Base-by-base conservation (phyloP, 2,797 vertebrate species). In the Nyctalus aviator region DNA sequence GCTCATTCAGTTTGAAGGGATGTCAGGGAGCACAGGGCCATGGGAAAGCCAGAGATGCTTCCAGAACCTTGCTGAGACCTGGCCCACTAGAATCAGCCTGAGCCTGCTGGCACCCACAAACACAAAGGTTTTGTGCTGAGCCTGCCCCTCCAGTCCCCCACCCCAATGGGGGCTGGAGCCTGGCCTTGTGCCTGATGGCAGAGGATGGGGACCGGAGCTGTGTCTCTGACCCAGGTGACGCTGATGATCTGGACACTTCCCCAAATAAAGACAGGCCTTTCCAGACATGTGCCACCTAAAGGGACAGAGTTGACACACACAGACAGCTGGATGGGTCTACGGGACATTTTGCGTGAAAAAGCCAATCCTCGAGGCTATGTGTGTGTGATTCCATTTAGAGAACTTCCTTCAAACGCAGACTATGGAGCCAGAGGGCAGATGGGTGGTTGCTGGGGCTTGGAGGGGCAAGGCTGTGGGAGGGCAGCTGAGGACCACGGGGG, bases 381-480 rank as follows among this genome's bases (percentile, higher is more conserved):
- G 17, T 5, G 0, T n/a, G 8, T 0, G 20, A 13, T 6, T 53
- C 79, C 48, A 15, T 55, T 4, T 6, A 66, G 21, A 27, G 12
- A 27, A 14, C 21, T 5, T 44, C 46, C 46, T 66, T 5, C 21
- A 64, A 75, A 21, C 20, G 71, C 20, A 7, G 0, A 53, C 5
- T 6, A 0, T 1, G 57, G 5, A 27, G 4, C 11, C 7, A n/a
- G 66, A 73, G 71, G 27, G 5, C 15, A 37, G 57, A 10, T 1
- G 2, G 59, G 57, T 2, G 11, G 57, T 25, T 27, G 46, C 20
- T 1, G 50, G 53, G 53, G 30, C 41, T 10, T 15, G 11, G 37
- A 64, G 25, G 21, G 11, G 0, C 4, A 11, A 55, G 41, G 18
- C 14, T 37, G 2, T 15, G 10, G 11, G 5, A 46, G 32, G 66